Base-by-base conservation (phyloP, 2,888 invertebrate genomes). In the Operophtera brumata region DNA sequence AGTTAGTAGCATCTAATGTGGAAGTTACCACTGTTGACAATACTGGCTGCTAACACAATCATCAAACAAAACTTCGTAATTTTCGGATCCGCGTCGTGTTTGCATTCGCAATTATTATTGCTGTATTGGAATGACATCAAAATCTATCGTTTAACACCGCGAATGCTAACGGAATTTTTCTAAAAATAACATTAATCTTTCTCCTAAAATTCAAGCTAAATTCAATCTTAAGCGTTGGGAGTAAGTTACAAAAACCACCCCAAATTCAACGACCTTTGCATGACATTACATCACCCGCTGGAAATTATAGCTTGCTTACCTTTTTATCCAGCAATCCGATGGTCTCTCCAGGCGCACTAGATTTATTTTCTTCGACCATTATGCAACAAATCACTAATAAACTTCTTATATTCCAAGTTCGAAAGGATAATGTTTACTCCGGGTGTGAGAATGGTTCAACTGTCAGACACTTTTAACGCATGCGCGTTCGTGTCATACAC, bases 321-420 rank as follows among this genome's bases (percentile, higher is more conserved):
- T 86, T 88, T 69, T 82, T 82, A 13, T 87, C 84, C 39, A 90
- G 69, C 20, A 90, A 66, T 48, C 80, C 78, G 41, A 89, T 84
- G 4, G 78, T 87, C 65, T 90, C 89, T 0, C 78, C 77, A 0
- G 78, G 73, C 57, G 80, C 76, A 20, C 58, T 52, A 47, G 61
- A 56, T 54, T 72, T 74, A 45, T 78, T 84, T 10, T 59, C 53
- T 20, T 79, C 80, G 1, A 69, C 57, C 86, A 89, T 90, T 66
- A 74, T 20, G 6, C 40, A n/a, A 44, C 48, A 53, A 62, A 47
- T 54, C 60, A 63, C 61, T 58, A 51, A 37, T 47, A 52, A 35
- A 50, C 34, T 50, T 60, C 54, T 41, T 11, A 49, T 54, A 52
- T 59, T 57, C 42, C 45, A 57, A 51, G 57, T 54, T 25, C 53